phyloP scores from a whole-genome alignment of 2,888 invertebrate species.

The Mesorhabditis belari region DNA sequence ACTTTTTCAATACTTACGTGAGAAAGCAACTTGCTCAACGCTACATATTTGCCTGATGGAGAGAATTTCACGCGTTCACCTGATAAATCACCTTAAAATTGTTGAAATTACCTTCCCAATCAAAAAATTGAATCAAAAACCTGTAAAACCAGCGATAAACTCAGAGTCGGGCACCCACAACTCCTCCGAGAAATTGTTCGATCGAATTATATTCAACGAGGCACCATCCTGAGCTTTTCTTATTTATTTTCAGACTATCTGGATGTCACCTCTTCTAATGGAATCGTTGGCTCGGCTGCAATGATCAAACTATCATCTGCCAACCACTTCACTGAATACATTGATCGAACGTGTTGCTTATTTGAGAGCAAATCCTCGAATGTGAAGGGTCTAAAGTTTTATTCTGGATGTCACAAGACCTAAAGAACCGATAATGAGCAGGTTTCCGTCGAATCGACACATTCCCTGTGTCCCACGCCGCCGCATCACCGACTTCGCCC shows the following conservation, averaged over 20 bases:
- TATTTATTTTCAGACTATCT: too few species aligned
- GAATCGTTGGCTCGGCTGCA: neutral
- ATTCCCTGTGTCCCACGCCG: neutral
- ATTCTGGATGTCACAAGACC: neutral
- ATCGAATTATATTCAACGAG: neutral
- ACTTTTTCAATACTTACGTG: conserved; percentile 4
- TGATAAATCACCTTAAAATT: too few species aligned
- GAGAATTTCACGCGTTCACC: conserved; percentile 8
- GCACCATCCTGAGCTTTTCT: too few species aligned
- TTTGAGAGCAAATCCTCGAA: neutral
- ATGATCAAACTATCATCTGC: neutral
- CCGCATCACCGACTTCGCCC: neutral
- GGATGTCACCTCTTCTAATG: neutral
- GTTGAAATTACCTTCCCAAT: too few species aligned
- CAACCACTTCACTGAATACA: neutral
- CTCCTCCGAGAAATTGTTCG: neutral
- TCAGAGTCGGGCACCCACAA: neutral
- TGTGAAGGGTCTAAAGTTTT: neutral
- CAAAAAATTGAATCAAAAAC: neutral
- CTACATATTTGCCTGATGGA: conserved; percentile 15
- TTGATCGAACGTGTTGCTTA: neutral
- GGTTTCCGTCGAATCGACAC: neutral
- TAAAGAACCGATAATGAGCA: neutral
- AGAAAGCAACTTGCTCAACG: conserved; percentile 5
- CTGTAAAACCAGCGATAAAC: neutral